Base-by-base conservation (phyloP, 2,888 invertebrate genomes). In the Portevinia maculata region DNA sequence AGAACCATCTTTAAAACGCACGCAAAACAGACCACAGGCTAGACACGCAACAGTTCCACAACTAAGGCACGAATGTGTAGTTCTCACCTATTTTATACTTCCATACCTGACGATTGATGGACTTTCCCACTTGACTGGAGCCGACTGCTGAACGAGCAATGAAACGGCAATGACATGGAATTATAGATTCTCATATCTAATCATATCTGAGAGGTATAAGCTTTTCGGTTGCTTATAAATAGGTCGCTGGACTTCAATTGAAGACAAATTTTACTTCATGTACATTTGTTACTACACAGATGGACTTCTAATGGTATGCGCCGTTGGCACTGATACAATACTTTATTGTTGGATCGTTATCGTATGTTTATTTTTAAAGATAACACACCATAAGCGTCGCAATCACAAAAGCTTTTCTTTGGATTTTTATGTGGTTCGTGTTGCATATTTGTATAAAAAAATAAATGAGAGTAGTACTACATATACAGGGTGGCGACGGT, bases 101-200 rank as follows among this genome's bases (percentile, higher is more conserved):
- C 48, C 15, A 70, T 44, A 60, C 52, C 53, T 53, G 60, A 17
- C 41, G 32, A 21, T 9, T 60, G 59, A 44, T 52, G 24, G 32
- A 52, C 41, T 70, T 70, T 70, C 50, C 32, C 50, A 28, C 41
- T 30, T 30, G 41, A 19, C 13, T 11, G 13, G 34, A 30, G 30
- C 19, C 28, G 39, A 11, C 24, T 39, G 21, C 21, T 8, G 34
- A 37, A 48, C 30, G 41, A 62, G 34, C 13, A 8, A 44, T 19
- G 17, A 44, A 21, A 44, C 15, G 41, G 17, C 17, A 15, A 52
- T 15, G 21, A 21, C 6, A 53, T 37, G 48, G 55, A 64, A 64
- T 28, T 64, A 64, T 62, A 64, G 73, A 55, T 73, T 73, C 55
- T 64, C 64, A 48, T 73, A 73, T 73, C 73, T 73, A 48, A 73